Evolutionary conservation across 2,113 vertebrate species (phyloP).

Genomic region (Trogon melanurus): DNA sequence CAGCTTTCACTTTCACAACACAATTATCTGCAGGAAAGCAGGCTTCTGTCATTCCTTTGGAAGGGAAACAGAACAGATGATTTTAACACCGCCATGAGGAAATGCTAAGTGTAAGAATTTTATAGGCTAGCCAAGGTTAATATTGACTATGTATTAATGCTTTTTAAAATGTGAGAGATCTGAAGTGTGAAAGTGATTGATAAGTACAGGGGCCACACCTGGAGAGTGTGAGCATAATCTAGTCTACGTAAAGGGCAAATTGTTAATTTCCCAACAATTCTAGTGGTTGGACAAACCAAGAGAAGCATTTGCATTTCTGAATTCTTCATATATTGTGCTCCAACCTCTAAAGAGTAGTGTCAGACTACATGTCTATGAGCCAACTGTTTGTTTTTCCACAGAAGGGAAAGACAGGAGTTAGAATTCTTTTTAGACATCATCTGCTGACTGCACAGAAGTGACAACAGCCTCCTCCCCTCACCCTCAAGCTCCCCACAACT

Average conservation of each 20-base stretch:
- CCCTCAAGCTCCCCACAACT: not conserved
- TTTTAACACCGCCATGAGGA: not conserved
- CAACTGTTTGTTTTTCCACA: not conserved
- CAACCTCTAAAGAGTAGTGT: not conserved
- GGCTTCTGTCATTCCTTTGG: not conserved
- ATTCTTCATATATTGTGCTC: not conserved
- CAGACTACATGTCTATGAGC: not conserved
- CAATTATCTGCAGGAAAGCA: constrained; percentile 11
- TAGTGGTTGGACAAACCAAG: not conserved
- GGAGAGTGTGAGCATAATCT: not conserved
- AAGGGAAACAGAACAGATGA: not conserved
- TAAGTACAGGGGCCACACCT: not conserved
- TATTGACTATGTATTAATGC: not conserved
- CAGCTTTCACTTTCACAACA: constrained; percentile 27
- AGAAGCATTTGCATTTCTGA: not conserved
- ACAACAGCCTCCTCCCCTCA: not conserved
- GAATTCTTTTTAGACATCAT: not conserved
- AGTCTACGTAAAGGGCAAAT: not conserved
- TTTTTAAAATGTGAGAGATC: not conserved
- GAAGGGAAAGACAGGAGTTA: not conserved
- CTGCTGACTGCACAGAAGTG: not conserved
- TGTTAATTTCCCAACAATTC: not conserved
- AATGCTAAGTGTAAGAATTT: not conserved
- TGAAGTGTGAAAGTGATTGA: not conserved
- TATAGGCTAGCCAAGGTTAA: not conserved